Conservation (phyloP, 2,113 vertebrate species). For the Plestiodon gilberti region DNA sequence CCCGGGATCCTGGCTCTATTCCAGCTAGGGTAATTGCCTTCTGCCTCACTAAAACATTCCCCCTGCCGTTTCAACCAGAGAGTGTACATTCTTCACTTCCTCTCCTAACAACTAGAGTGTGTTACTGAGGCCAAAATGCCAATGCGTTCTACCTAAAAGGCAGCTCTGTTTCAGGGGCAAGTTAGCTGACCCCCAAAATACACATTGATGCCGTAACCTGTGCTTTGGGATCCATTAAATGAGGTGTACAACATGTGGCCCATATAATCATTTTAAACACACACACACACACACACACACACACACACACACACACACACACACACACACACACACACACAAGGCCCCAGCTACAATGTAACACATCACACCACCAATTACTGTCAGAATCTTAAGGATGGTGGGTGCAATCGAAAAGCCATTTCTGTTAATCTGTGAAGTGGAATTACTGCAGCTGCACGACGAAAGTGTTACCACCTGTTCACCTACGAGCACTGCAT, state of each 20-base stretch:
- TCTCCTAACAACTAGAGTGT: conserved; percentile 38
- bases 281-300: not conserved
- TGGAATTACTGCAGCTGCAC: not conserved
- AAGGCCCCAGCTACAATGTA: not conserved
- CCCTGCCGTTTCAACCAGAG: conserved; percentile 52
- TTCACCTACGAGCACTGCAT: not conserved
- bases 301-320: not conserved
- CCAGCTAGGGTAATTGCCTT: conserved; percentile 71
- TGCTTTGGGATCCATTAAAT: conserved; percentile 60
- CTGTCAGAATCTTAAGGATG: conserved; percentile 7
- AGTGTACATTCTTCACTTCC: conserved; percentile 60
- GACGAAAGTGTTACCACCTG: conserved; percentile 4
- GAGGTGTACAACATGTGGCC: conserved; percentile 11
- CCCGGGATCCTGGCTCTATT: conserved; percentile 52
- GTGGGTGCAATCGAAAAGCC: not conserved
- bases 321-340: not conserved
- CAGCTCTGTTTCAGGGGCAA: not conserved
- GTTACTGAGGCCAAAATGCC: conserved; percentile 25
- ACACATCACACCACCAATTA: not conserved
- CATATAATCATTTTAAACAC: conserved; percentile 35
- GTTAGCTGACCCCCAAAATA: conserved; percentile 15
- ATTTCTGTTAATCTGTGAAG: not conserved
- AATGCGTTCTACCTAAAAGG: conserved; percentile 12
- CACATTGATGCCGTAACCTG: conserved; percentile 33
- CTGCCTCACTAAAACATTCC: conserved; percentile 53